Conservation (phyloP, 53 echinoderm and acorn worm genomes). For the Patiria pectinifera region DNA sequence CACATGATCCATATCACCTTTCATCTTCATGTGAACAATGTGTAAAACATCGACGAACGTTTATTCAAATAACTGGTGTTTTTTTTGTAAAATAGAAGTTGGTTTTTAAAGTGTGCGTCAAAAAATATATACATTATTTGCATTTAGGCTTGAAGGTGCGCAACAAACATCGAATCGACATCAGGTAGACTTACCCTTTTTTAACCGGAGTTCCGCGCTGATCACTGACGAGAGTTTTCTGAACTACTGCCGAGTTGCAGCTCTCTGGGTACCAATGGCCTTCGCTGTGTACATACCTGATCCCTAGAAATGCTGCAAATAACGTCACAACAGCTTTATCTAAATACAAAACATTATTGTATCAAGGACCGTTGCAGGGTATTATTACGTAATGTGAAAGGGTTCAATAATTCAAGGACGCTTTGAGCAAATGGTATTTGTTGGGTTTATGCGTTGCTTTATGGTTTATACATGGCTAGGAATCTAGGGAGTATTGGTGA, state of each 20-base stretch:
- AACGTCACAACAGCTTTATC: background rate
- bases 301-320: background rate
- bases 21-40: too few relatives aligned
- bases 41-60: too few relatives aligned
- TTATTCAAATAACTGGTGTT: too few relatives aligned
- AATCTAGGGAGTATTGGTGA: background rate
- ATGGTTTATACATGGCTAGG: background rate
- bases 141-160: too few relatives aligned
- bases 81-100: too few relatives aligned
- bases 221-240: background rate
- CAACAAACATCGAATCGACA: too few relatives aligned
- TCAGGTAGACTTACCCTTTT: too few relatives aligned
- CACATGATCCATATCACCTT: too few relatives aligned
- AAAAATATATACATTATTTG: too few relatives aligned
- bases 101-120: too few relatives aligned
- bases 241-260: too few relatives aligned
- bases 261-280: background rate
- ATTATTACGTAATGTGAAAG: conserved; percentile 33
- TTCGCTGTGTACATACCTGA: background rate
- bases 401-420: conserved; percentile 56
- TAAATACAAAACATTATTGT: conserved; percentile 8
- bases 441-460: background rate
- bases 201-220: too few relatives aligned
- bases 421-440: background rate
- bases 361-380: background rate